Base-by-base conservation (phyloP, 2,797 vertebrate genomes). In the Hyperoplus immaculatus region DNA sequence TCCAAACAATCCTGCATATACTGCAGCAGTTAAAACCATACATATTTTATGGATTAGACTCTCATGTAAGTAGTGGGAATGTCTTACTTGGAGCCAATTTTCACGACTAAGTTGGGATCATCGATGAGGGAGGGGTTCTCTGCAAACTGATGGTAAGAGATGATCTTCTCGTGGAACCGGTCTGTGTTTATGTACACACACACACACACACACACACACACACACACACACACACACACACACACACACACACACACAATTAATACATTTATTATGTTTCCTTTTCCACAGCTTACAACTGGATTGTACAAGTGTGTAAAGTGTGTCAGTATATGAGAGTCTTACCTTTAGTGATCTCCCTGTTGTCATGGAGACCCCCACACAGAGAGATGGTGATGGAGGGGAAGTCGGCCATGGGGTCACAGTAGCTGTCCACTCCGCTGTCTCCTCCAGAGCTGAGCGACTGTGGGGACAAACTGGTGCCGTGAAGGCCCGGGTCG, bases 121-220 rank as follows among this genome's bases (percentile, higher is more conserved):
- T 99, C 98, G 4, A 99, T 99, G 91, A 99, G 94, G 43, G 95
- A 95, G 4, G 98, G 98, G 92, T 97, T 99, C 79, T 97, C 96
- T 62, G 94, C 94, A 92, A 99, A 99, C 84, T 98, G 96, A 72
- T 97, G 97, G 83, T 98, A 99, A 0, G 97, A 96, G 86, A 99
- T 95, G 0, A 95, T 94, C 78, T 97, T 97, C 77, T 97, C 95
- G 74, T 96, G 85, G 93, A 99, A 99, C 63, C 90, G 89, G 47
- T 94, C 93, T 94, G 70, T 72, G 3, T 29, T 29, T 29, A 74
- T 78, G 53, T 16, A 58, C 43, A 74, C 42, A 77, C 49, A 56
- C 56, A 69, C 29, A 71, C 8, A 56, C 16, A 60, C 4, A 49
- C 29, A 29, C 42, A 43, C 42, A 43, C 42, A 58, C 43, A 72